A percentile compares a stretch with the other conserved stretches of the same genome.
phyloP scores from a whole-genome alignment of 2,797 vertebrate species.

The Thamnophis elegans region DNA sequence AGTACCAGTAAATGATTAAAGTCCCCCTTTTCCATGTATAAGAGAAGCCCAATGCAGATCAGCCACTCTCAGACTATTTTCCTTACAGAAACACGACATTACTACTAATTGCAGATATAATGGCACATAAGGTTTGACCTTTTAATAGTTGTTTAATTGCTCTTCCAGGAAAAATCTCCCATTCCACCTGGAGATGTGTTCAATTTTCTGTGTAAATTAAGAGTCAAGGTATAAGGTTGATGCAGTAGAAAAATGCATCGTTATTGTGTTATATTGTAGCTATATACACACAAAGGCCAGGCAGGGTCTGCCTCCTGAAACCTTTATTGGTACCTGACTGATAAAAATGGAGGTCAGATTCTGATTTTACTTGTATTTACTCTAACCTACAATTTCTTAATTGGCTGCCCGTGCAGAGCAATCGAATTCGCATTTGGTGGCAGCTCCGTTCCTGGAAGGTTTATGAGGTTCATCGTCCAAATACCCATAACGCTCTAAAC shows the following conservation, averaged over 20 bases:
- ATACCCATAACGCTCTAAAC: background rate
- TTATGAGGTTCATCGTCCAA: constrained; percentile 7
- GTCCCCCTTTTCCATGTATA: background rate
- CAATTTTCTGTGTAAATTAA: background rate
- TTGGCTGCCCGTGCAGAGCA: background rate
- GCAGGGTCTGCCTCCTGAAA: background rate
- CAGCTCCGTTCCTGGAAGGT: background rate
- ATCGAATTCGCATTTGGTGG: constrained; percentile 14
- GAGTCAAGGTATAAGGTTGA: background rate
- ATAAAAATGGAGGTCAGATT: background rate
- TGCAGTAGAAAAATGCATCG: background rate
- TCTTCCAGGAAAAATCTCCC: background rate
- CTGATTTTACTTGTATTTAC: background rate
- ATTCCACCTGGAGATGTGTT: background rate
- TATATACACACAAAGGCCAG: background rate
- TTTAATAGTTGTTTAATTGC: background rate
- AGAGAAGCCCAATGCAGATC: background rate
- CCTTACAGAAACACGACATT: background rate
- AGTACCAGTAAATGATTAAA: background rate
- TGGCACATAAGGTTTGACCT: background rate
- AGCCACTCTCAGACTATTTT: background rate
- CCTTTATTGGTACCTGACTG: background rate
- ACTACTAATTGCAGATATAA: background rate
- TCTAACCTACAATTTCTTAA: constrained; percentile 17
- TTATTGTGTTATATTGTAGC: background rate